Evolutionary conservation across 2,888 invertebrate species (phyloP), one percentile per base, ranked within the genome.

Genomic region (Mythimna vitellina): DNA sequence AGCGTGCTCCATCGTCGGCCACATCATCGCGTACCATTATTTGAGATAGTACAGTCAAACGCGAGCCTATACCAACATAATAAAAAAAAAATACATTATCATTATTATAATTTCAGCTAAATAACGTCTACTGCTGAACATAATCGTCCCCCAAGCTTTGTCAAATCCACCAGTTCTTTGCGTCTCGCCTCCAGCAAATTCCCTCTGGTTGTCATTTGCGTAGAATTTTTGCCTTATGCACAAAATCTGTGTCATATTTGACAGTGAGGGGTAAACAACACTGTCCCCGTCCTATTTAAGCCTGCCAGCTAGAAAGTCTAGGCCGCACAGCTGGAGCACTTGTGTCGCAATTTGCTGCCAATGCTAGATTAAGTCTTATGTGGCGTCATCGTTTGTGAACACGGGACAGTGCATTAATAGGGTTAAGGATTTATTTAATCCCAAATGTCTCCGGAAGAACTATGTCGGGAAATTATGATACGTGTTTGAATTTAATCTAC

Each of bases 201-300:
- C 10, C 10, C 10, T 4, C n/a, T 32, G 10, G n/a, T 14, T 25
- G n/a, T 53, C 51, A 53, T 53, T 53, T n/a, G 51, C 51, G 6
- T 25, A 25, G 25, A 54, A 54, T 5, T 25, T 6, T 29, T 22
- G 6, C 25, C 2, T 20, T 38, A n/a, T 32, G 17, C 20, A 0
- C 12, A 29, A 58, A 75, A 75, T 60, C 25, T 42, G 7, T 53
- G 25, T 6, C n/a, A 38, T 49, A 64, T 74, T 74, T 22, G 46
- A 64, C 20, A 38, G 17, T n/a, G 12, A 58, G 10, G 25, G 25
- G 54, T 38, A 49, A 46, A 64, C 20, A 10, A 20, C 9, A 20
- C 69, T n/a, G 14, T 20, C 12, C 29, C 25, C 17, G 14, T 32
- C 38, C 29, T 56, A 56, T 73, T 54, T 54, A 60, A 25, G 46